phyloP scores from a whole-genome alignment of 1,140 invertebrate species.

The Pseudomyrmex sp. region DNA sequence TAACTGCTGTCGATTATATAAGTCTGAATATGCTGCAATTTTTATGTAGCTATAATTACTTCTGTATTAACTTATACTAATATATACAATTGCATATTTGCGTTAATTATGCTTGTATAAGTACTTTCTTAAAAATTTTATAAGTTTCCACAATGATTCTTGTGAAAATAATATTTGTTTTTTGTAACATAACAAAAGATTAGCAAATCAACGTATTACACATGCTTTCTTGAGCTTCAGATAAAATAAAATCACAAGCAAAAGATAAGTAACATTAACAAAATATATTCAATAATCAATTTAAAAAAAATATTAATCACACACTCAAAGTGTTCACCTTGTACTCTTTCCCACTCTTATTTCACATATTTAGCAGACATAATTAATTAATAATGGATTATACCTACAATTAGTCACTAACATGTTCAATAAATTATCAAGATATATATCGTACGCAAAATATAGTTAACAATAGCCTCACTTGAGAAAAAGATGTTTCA shows the following conservation, averaged over 20 bases:
- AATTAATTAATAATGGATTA: not conserved
- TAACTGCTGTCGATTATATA: too few species aligned
- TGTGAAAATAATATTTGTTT: constrained; percentile 40
- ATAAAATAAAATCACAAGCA: constrained; percentile 54
- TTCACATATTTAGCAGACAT: too few species aligned
- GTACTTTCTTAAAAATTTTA: not conserved
- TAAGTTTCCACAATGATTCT: not conserved
- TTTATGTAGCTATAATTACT: not conserved
- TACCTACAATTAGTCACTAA: constrained; percentile 63
- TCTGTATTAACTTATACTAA: not conserved
- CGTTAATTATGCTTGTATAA: not conserved
- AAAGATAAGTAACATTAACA: constrained; percentile 37
- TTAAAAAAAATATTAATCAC: constrained; percentile 38
- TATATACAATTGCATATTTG: not conserved
- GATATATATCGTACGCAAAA: too few species aligned
- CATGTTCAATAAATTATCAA: constrained; percentile 28
- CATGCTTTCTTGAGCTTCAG: not conserved
- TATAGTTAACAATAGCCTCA: too few species aligned
- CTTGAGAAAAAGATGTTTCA: too few species aligned
- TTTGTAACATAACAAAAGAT: constrained; percentile 7
- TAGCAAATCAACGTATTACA: not conserved
- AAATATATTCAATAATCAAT: constrained; percentile 41
- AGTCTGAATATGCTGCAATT: not conserved
- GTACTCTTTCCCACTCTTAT: too few species aligned
- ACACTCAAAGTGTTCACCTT: not conserved